Conservation (phyloP, 2,113 vertebrate genomes). For the Nesoenas mayeri region DNA sequence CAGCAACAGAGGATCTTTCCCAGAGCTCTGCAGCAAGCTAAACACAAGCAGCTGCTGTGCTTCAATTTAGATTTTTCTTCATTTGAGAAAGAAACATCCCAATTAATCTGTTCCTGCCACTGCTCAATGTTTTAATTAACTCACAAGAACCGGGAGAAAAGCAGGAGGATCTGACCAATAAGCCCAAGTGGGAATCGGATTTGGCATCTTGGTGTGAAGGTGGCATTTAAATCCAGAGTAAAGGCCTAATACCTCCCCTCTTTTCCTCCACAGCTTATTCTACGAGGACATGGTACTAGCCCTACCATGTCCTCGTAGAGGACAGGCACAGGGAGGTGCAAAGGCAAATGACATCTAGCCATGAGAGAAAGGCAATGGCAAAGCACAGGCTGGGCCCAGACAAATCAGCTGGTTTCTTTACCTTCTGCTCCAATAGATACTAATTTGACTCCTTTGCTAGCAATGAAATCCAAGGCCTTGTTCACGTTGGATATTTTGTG, state of each 20-base stretch:
- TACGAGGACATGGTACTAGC: not conserved
- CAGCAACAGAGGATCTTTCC: not conserved
- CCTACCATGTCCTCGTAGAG: too few relatives aligned
- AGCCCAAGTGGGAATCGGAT: not conserved
- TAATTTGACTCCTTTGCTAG: slow-evolving; percentile 97
- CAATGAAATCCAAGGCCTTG: slow-evolving; percentile 96
- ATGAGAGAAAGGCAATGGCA: not conserved
- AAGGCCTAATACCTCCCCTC: not conserved
- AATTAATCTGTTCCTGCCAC: not conserved
- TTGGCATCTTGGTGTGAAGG: not conserved
- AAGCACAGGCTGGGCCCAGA: not conserved
- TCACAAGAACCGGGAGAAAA: not conserved
- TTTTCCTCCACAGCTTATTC: not conserved
- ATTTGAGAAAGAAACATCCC: not conserved
- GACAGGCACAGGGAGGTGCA: not conserved
- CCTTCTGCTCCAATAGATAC: slow-evolving; percentile 98
- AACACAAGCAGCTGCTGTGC: not conserved
- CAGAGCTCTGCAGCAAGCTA: not conserved
- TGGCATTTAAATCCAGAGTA: not conserved
- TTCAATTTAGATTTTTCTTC: not conserved
- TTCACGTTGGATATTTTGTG: slow-evolving; percentile 99
- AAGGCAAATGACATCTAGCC: not conserved
- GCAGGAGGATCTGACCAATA: not conserved
- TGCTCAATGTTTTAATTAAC: not conserved
- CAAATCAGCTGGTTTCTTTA: slow-evolving; percentile 61